Base-by-base conservation (phyloP, 2,888 invertebrate species). In the Stegana nigrithorax region DNA sequence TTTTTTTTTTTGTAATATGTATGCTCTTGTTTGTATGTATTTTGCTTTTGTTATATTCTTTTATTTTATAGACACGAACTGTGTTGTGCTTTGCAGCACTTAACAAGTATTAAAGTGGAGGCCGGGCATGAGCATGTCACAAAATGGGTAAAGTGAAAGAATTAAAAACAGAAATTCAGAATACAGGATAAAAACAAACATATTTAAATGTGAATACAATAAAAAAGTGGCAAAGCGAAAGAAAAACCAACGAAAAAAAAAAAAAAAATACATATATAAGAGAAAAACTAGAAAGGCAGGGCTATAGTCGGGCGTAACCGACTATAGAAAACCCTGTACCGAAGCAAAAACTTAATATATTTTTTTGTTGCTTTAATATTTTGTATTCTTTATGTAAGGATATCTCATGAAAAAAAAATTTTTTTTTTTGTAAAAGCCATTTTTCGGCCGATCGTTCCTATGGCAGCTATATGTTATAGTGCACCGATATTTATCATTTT, bases 101-200 rank as follows among this genome's bases (percentile, higher is more conserved):
- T 65, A 66, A 67, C 71, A 63, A 67, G 66, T 67, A 66, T 71
- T 71, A 64, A 65, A 71, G 67, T 64, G 63, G 47, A 59, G 55
- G 17, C 25, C 21, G 21, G 25, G 23, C 8, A 45, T 45, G 23
- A 23, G 21, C 10, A 17, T 36, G 36, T 7, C 42, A 42, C n/a
- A 14, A 42, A 42, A 42, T n/a, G 14, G n/a, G 25, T 12, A 23
- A 47, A 23, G 10, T 23, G 21, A 14, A 42, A 17, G 14, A 42
- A 14, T 42, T 42, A 42, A 42, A 42, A 12, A 42, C 14, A 17
- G 12, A 21, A 47, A 47, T 12, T 8, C 4, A 23, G 8, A 23
- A 47, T 8, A 51, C 10, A 25, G 32, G 10, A 53, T 4, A 53
- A 32, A 53, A 14, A 17, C 10, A n/a, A 55, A 32, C 14, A 25